Percentiles rank a stretch among this genome's conserved stretches.
These are phyloP conservation scores for Chrysolina americana DNA, from an alignment of 2,888 invertebrate genomes.

Conservation along the genomic window DNA sequence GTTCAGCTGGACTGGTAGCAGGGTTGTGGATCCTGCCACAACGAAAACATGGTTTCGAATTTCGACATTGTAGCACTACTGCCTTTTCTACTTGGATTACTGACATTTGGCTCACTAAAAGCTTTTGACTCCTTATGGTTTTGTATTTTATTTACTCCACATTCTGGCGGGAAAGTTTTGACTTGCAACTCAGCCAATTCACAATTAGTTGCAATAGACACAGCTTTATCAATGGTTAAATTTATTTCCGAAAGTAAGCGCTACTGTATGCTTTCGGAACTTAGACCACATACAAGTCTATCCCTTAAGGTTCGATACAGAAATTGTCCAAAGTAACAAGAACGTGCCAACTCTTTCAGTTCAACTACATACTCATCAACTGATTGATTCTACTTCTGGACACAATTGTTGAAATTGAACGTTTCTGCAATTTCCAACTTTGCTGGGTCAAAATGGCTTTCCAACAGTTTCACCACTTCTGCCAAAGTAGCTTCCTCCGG, in stretches of 20 bases:
- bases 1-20: constrained; percentile 10
- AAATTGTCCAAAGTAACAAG: constrained; percentile 24
- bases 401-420: constrained; percentile 25
- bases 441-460: constrained; percentile 21
- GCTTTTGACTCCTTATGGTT: constrained; percentile 18
- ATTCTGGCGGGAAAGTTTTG: constrained; percentile 12
- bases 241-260: constrained; percentile 43
- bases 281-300: constrained; percentile 32
- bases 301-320: constrained; percentile 33
- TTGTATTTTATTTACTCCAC: neutral
- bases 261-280: constrained; percentile 38
- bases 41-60: constrained; percentile 8
- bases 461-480: neutral
- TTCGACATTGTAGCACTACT: neutral
- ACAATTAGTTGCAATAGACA: neutral
- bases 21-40: constrained; percentile 21
- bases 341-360: constrained; percentile 2
- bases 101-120: constrained; percentile 33
- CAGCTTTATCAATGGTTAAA: constrained; percentile 28
- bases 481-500: neutral
- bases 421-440: constrained; percentile 17
- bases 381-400: constrained; percentile 14
- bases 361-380: constrained; percentile 20
- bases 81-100: constrained; percentile 20
- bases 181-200: constrained; percentile 8